phyloP scores from a whole-genome alignment of 30 jellyfish, hydroid and myxozoan genomes.

The Turritopsis dohrnii region DNA sequence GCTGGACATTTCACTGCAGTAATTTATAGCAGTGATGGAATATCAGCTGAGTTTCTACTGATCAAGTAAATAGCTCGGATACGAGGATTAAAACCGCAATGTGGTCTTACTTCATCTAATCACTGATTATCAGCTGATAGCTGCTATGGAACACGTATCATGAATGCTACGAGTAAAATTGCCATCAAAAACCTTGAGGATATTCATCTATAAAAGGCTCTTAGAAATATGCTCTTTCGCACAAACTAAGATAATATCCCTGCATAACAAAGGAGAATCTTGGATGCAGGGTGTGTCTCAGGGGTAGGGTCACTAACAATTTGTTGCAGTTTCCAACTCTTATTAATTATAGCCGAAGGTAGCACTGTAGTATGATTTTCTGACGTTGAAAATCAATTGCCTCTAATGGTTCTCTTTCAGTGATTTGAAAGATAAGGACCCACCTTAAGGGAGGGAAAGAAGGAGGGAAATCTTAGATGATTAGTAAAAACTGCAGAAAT shows the following conservation, averaged over 20 bases:
- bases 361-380: not conserved
- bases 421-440: not conserved
- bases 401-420: not conserved
- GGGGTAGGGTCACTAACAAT: too few species aligned
- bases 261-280: too few species aligned
- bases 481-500: not conserved
- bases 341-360: not conserved
- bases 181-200: not conserved
- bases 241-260: too few species aligned
- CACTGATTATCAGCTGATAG: not conserved
- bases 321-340: not conserved
- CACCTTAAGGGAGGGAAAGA: not conserved
- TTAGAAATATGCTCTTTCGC: too few species aligned
- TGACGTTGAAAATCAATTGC: not conserved
- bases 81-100: too few species aligned
- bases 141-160: not conserved
- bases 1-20: not conserved
- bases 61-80: not conserved
- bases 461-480: not conserved
- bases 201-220: not conserved
- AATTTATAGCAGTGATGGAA: not conserved
- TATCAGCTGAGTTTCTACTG: not conserved
- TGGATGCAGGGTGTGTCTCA: too few species aligned
- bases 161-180: not conserved
- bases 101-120: not conserved